Conservation (phyloP, 30 jellyfish, hydroid and myxozoan genomes). For the Clytia hemisphaerica region DNA sequence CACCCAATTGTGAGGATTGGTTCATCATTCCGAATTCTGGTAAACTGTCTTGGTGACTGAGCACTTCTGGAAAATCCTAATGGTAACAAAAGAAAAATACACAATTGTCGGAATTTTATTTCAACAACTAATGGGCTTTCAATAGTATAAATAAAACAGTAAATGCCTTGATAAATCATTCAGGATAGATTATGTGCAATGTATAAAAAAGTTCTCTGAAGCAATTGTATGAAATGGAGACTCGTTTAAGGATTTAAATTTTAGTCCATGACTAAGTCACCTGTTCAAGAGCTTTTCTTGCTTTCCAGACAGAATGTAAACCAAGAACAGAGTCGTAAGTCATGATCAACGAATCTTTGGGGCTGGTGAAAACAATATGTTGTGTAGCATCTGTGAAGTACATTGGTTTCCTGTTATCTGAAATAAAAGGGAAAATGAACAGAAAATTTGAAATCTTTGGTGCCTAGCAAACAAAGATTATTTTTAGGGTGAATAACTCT, state of each 20-base stretch:
- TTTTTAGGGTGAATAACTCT: too few relatives aligned
- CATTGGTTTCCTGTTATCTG: slow-evolving; percentile 66
- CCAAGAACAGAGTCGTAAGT: slow-evolving; percentile 71
- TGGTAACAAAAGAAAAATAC: too few relatives aligned
- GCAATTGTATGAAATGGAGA: too few relatives aligned
- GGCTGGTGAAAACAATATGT: slow-evolving; percentile 52
- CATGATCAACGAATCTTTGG: slow-evolving; percentile 43
- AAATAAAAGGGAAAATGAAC: not conserved
- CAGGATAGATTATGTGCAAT: too few relatives aligned
- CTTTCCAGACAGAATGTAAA: slow-evolving; percentile 71
- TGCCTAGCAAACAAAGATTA: too few relatives aligned
- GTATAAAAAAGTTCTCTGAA: too few relatives aligned
- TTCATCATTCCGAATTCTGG: slow-evolving; percentile 24
- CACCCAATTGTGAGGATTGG: slow-evolving; percentile 8
- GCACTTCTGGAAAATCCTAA: slow-evolving; percentile 29
- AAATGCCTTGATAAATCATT: too few relatives aligned
- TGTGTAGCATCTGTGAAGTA: slow-evolving; percentile 82
- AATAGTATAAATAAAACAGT: too few relatives aligned
- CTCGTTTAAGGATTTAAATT: too few relatives aligned
- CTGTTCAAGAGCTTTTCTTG: slow-evolving; percentile 59
- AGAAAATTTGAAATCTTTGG: too few relatives aligned
- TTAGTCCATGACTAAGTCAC: too few relatives aligned
- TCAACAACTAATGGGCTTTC: not conserved
- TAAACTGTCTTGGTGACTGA: slow-evolving; percentile 28
- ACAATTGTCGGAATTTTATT: not conserved